Evolutionary conservation across 2,113 vertebrate genomes (phyloP), one percentile per base, ranked within the genome.

Genomic region (Aspiorhynchus laticeps): DNA sequence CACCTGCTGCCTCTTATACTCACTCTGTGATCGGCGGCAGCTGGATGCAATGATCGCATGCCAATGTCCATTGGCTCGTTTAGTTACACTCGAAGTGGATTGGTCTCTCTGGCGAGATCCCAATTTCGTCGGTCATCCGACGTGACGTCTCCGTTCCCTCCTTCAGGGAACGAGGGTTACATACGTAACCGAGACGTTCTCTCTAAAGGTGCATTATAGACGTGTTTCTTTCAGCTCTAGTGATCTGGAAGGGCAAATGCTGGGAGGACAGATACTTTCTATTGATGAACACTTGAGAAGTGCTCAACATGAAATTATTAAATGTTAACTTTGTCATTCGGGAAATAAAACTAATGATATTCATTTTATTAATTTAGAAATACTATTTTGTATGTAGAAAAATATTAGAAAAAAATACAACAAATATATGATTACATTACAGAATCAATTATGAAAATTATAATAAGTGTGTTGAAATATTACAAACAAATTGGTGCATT

Each of bases 221-320:
- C n/a, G 21, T 21, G 74, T 87, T 79, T 84, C 76, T 28, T 59
- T 71, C 74, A 67, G 75, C 36, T 80, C 75, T 84, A n/a, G n/a
- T n/a, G 21, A 74, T 67, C 21, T 82, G 21, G 83, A 90, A 77
- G 89, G 89, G 89, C 90, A 90, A 83, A 83, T 67, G 67, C 89
- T 86, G 36, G n/a, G 46, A 84, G 61, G 78, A 67, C 84, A 59
- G 9, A 41, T 5, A 9, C 28, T 61, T 33, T 28, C 46, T 48
- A 15, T 14, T 1, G 4, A 48, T 48, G 31, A 19, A 38, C n/a
- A 12, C 7, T n/a, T 53, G 65, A 71, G 51, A 28, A 31, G 46
- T 71, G 31, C 6, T 7, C 6, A 41, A 14, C 12, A 14, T 48
- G 12, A 48, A 48, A 48, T 48, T 14, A 48, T 48, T 48, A 41